Base-by-base conservation (phyloP, 2,797 vertebrate species). In the Chaetodon trifasciatus region DNA sequence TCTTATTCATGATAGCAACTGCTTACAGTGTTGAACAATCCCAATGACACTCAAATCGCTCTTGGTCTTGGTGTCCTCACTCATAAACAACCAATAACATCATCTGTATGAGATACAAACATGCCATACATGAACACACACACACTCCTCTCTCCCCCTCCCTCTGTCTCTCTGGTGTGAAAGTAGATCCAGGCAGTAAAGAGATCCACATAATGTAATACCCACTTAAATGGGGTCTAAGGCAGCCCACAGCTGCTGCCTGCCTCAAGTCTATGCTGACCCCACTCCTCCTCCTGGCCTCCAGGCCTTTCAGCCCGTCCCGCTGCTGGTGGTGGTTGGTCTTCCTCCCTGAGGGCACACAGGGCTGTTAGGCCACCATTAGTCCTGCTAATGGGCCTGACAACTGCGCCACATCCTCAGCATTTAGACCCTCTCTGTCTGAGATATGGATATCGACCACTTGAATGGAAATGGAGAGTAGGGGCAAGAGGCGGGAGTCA, bases 381-480 rank as follows among this genome's bases (percentile, higher is more conserved):
- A 94, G 89, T 91, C 82, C 88, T 82, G 80, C 88, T 94, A 93
- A 95, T 94, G 92, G 92, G 87, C 82, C 86, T 87, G 78, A 90
- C 87, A 91, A 93, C 74, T 73, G 87, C 52, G 61, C 92, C 92
- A 91, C 92, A 92, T 93, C 92, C 91, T 93, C 83, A 87, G 86
- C 87, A 91, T 94, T 94, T 91, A 92, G 90, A 86, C 84, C 84
- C 82, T 42, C 78, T 80, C 76, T 46, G 84, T 90, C 85, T 90
- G 73, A 82, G 88, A 92, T 91, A 92, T 93, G 82, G 90, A 90
- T 94, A 94, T 93, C 89, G 93, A 94, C 86, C 89, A 90, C 87
- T 87, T 90, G 81, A 79, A 83, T 83, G 90, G 88, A 86, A 90
- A 86, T 70, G 86, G 89, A 88, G 74, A 86, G 72, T 21, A 16